Conservation (phyloP, 1,140 invertebrate genomes). For the Calliopsis andreniformis region DNA sequence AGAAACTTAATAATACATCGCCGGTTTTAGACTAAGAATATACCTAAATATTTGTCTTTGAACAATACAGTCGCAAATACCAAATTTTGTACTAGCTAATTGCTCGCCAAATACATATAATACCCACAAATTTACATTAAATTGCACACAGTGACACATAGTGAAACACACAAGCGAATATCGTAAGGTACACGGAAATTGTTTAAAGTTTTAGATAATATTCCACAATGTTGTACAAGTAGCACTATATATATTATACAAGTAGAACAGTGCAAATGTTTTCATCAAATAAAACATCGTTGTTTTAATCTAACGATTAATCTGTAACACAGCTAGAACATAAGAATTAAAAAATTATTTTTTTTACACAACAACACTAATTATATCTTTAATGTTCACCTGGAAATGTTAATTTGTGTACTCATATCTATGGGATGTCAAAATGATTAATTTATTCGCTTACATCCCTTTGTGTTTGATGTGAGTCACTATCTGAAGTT, state of each 20-base stretch:
- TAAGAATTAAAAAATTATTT: constrained; percentile 30
- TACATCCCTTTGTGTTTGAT: constrained; percentile 71
- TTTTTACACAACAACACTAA: constrained; percentile 32
- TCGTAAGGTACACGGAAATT: constrained; percentile 3
- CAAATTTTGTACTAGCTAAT: constrained; percentile 65
- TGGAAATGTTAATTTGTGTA: constrained; percentile 48
- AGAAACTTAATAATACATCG: constrained; percentile 6
- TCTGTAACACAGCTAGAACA: constrained; percentile 36
- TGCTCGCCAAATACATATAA: constrained; percentile 37
- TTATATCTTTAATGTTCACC: constrained; percentile 35
- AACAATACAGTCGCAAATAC: constrained; percentile 49
- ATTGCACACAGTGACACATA: constrained; percentile 32
- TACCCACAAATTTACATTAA: constrained; percentile 39
- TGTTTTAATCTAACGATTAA: constrained; percentile 41
- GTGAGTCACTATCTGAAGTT: constrained; percentile 70
- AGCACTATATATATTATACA: constrained; percentile 18
- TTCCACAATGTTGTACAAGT: neutral
- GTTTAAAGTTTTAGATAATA: constrained; percentile 12
- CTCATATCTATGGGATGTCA: constrained; percentile 1
- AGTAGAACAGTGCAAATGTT: constrained; percentile 10
- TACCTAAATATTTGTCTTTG: constrained; percentile 52
- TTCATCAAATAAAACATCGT: constrained; percentile 11
- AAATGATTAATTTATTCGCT: constrained; percentile 64
- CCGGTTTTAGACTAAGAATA: constrained; percentile 44
- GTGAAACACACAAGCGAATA: constrained; percentile 23